phyloP scores from a whole-genome alignment of 2,113 vertebrate genomes.

The Malurus alboscapulatus region DNA sequence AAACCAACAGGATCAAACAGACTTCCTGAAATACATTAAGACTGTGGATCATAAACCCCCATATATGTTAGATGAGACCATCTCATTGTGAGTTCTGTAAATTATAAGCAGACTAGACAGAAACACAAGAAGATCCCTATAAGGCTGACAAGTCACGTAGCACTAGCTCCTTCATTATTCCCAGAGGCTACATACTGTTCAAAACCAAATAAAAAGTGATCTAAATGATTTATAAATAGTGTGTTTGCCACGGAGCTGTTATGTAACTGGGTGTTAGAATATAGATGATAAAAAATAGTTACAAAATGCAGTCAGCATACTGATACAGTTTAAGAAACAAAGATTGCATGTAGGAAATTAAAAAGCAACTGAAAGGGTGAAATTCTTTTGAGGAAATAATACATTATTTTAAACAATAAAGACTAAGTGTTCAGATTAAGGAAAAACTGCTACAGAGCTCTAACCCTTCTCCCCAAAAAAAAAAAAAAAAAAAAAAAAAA shows the following conservation, averaged over 20 bases:
- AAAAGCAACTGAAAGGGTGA: background rate
- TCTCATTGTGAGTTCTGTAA: background rate
- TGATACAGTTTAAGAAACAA: background rate
- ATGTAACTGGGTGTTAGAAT: background rate
- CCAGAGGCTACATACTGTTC: background rate
- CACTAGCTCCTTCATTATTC: background rate
- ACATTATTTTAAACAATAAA: background rate
- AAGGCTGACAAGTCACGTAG: background rate
- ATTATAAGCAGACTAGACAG: background rate
- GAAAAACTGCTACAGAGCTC: background rate
- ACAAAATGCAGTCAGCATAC: background rate
- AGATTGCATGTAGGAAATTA: background rate
- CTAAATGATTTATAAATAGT: slow-evolving; percentile 22
- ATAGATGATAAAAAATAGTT: background rate
- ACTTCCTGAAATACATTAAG: background rate
- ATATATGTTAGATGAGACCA: background rate
- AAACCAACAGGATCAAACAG: background rate
- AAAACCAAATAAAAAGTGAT: slow-evolving; percentile 6
- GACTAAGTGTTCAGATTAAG: background rate
- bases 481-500: background rate
- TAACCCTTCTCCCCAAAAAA: background rate
- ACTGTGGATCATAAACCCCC: background rate
- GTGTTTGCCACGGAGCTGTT: background rate
- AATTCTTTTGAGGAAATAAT: background rate
- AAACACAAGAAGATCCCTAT: background rate